Conservation (phyloP, 2,797 vertebrate genomes). For the Catostomus latipinnis region DNA sequence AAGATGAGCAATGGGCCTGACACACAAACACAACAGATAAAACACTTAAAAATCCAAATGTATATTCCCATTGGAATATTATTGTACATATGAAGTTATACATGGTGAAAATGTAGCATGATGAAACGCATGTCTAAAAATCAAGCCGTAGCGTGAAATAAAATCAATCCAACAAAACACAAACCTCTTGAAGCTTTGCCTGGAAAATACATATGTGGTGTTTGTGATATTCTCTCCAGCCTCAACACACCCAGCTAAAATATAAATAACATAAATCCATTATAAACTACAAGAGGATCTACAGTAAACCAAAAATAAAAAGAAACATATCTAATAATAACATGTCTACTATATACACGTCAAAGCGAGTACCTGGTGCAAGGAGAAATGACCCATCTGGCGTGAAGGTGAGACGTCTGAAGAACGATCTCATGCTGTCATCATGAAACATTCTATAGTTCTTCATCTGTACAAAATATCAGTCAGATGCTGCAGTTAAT, state of each 20-base stretch:
- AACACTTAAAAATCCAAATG: neutral
- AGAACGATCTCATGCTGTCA: conserved; percentile 98
- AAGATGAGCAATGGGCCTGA: conserved; percentile 91
- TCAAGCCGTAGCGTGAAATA: neutral
- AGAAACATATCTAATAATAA: neutral
- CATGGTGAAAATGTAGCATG: neutral
- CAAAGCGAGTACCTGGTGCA: conserved; percentile 80
- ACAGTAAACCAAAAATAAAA: neutral
- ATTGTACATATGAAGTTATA: neutral
- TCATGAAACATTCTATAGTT: conserved; percentile 95
- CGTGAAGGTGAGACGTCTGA: conserved; percentile 93
- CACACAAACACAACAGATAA: conserved; percentile 25
- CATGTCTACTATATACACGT: neutral
- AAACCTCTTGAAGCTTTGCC: conserved; percentile 92
- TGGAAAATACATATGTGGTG: conserved; percentile 94
- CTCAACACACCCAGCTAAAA: conserved; percentile 93
- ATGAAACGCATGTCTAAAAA: neutral
- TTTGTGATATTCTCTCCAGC: conserved; percentile 91
- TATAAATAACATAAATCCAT: neutral
- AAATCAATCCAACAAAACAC: neutral
- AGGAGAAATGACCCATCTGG: conserved; percentile 94
- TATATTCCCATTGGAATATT: no score
- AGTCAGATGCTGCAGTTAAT: neutral
- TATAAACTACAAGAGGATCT: neutral
- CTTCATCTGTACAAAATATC: conserved; percentile 76